Base-by-base conservation (phyloP, 1,140 invertebrate species). In the Hormaphis cornu region DNA sequence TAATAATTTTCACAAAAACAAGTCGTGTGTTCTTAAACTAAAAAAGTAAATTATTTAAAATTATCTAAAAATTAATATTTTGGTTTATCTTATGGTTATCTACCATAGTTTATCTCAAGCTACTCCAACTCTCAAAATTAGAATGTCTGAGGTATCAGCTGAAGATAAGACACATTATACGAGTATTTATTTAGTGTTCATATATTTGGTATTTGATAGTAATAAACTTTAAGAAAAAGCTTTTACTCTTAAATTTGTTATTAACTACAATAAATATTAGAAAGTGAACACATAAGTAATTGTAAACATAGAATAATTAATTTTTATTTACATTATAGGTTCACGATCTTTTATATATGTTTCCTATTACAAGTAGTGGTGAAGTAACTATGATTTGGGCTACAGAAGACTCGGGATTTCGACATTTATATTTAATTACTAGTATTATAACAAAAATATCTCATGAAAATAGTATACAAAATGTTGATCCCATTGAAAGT, bases 321-420 rank as follows among this genome's bases (percentile, higher is more conserved):
- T 35, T 35, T 35, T 37, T 12, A 54, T 26, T 69, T 50, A 63
- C 69, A 8, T 61, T 66, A 30, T 74, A 83, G 82, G 86, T 95
- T 0, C 89, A 95, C 78, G 92, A 96, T 79, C 83, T 95, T 66
- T 79, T 96, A 1, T 83, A 92, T 76, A 94, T 96, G 76, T 80
- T 95, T 37, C 87, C 87, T 46, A 81, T 80, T 40, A 76, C 80
- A 33, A 79, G 82, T 75, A 78, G 81, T 0, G 77, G 78, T 0
- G 78, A 82, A 72, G 77, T 90, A 10, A 84, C 84, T 71, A 96
- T 95, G 78, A 84, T 98, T 46, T 97, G 92, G 92, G 90, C 90
- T 0, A 93, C 89, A 52, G 94, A 97, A 79, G 89, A 93, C 76
- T 88, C 88, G 1, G 93, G 94, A n/a, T 95, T 85, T 76, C 81